A percentile compares a stretch with the other conserved stretches of the same genome.
These are phyloP conservation scores for Caretta caretta DNA, from an alignment of 2,113 vertebrate species.

Conservation along the genomic window DNA sequence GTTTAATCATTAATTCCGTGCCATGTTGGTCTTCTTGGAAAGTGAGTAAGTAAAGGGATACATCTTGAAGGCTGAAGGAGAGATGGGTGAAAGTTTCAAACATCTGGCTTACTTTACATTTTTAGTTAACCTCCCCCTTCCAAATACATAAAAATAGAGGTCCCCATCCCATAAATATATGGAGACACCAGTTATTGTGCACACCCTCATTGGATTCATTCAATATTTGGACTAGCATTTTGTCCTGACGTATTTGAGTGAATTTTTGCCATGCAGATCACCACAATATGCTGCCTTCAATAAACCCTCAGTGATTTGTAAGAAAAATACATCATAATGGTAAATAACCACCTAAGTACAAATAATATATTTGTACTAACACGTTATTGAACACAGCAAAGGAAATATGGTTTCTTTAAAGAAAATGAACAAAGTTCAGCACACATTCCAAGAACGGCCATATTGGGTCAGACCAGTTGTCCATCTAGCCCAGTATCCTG, in stretches of 20 bases:
- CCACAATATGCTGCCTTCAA: background rate
- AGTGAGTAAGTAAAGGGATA: background rate
- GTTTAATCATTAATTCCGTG: background rate
- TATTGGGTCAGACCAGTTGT: too few relatives aligned
- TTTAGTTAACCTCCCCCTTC: slow-evolving; percentile 24
- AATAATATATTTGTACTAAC: background rate
- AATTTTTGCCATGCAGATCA: slow-evolving; percentile 29
- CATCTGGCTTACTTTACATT: background rate
- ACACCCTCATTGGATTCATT: background rate
- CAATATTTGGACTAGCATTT: slow-evolving; percentile 4
- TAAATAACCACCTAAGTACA: slow-evolving; percentile 19
- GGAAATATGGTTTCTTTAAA: background rate
- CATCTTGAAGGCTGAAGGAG: background rate
- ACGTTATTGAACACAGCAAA: background rate
- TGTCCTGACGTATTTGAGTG: background rate
- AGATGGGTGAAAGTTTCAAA: slow-evolving; percentile 26
- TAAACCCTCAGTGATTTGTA: background rate
- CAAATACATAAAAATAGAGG: slow-evolving; percentile 7
- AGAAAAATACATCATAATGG: slow-evolving; percentile 19
- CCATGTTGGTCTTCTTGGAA: background rate
- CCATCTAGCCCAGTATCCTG: too few relatives aligned
- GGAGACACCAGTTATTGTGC: background rate
- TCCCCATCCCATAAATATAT: slow-evolving; percentile 44
- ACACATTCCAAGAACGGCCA: background rate
- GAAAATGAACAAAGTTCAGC: background rate